phyloP scores from a whole-genome alignment of 2,113 vertebrate species.

The Microcebus murinus region DNA sequence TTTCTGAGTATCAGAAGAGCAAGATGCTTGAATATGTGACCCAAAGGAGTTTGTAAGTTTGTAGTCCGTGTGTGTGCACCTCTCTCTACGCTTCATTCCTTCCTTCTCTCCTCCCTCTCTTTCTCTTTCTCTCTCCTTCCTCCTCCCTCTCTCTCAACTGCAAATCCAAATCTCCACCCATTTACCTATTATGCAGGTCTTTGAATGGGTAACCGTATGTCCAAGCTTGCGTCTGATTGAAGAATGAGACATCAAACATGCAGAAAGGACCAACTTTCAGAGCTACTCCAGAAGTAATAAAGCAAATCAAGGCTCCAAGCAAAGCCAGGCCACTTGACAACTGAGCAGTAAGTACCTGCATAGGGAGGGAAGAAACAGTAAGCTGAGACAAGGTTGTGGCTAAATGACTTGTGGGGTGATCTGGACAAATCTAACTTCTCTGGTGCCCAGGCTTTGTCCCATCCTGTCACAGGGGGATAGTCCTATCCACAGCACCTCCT shows the following conservation, averaged over 20 bases:
- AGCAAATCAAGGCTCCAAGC: constrained; percentile 83
- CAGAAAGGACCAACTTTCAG: constrained; percentile 86
- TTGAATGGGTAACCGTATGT: constrained; percentile 86
- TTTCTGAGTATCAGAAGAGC: background rate
- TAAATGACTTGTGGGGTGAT: background rate
- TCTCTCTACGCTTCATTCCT: background rate
- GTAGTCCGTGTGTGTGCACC: background rate
- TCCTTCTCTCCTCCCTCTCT: too few species aligned
- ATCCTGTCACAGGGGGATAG: background rate
- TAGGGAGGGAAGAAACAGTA: background rate
- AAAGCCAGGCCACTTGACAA: constrained; percentile 83
- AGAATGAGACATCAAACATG: constrained; percentile 70
- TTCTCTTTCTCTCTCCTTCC: background rate
- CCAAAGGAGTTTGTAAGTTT: background rate
- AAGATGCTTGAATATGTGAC: background rate
- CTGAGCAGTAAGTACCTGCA: constrained; percentile 82
- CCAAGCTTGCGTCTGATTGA: constrained; percentile 18
- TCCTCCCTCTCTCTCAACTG: background rate
- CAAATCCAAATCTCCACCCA: constrained; percentile 1
- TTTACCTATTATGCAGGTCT: constrained; percentile 53
- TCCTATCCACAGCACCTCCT: background rate
- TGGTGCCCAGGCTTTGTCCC: background rate
- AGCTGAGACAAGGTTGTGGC: background rate
- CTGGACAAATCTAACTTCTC: background rate
- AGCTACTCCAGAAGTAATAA: constrained; percentile 81